Base-by-base conservation (phyloP, 1,140 invertebrate species). In the Macrosteles quadrilineatus region DNA sequence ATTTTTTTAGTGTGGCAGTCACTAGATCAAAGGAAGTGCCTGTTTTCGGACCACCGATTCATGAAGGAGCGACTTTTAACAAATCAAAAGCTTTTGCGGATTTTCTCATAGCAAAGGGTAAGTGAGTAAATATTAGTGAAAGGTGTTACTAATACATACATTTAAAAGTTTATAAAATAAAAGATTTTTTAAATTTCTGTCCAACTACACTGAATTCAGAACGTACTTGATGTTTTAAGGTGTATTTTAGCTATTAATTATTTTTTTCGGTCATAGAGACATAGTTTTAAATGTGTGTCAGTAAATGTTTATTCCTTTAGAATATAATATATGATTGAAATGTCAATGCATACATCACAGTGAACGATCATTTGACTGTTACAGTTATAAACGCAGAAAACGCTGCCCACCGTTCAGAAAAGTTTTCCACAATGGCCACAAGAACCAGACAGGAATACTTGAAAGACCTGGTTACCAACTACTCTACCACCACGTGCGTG, bases 341-440 rank as follows among this genome's bases (percentile, higher is more conserved):
- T n/a, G n/a, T n/a, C n/a, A n/a, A n/a, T n/a, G n/a, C n/a, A n/a
- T n/a, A n/a, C n/a, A n/a, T n/a, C n/a, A n/a, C n/a, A n/a, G n/a
- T n/a, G n/a, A n/a, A n/a, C n/a, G n/a, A n/a, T n/a, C n/a, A n/a
- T n/a, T n/a, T n/a, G n/a, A n/a, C n/a, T n/a, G 70, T 71, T 75
- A 9, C 70, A 83, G 93, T 97, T 23, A 96, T 99, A 53, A 99
- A 99, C 84, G 97, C 94, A 23, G 97, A 99, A 82, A 98, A 98
- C 84, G 96, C 96, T 17, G 96, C 95, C 12, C 95, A 98, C 77
- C 87, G 92, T 71, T 97, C 95, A 11, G 94, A 98, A 77, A 98
- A 98, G 83, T 99, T 99, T 83, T 92, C 92, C 57, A 96, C 94
- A 2, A 98, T 99, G 96, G 96, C 97, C 2, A 95, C 94, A 9